phyloP scores from a whole-genome alignment of 1,140 invertebrate genomes.

The Metaphire vulgaris region DNA sequence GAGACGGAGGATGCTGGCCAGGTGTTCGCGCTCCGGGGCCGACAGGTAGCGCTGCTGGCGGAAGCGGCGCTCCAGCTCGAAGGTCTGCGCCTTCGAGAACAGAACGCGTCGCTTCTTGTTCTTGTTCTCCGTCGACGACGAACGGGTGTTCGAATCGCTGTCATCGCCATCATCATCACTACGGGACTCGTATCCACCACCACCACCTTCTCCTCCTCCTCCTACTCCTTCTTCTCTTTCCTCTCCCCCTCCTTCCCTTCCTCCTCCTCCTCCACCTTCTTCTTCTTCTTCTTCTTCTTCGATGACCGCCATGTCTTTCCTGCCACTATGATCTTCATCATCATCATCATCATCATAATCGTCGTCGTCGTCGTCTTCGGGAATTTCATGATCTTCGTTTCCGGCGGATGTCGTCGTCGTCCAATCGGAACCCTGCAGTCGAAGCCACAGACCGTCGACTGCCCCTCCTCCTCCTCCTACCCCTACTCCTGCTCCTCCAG shows the following conservation, averaged over 20 bases:
- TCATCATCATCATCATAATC: no score
- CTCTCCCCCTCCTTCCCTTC: background rate
- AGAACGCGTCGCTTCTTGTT: slow-evolving; percentile 78
- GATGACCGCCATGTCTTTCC: no score
- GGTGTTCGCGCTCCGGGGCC: slow-evolving; percentile 88
- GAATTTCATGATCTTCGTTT: no score
- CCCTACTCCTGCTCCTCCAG: no score
- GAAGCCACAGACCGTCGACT: no score
- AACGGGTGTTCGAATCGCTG: background rate
- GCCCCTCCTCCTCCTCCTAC: background rate
- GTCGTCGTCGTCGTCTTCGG: no score
- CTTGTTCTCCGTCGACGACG: background rate
- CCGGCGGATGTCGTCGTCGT: no score
- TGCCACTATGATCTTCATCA: no score
- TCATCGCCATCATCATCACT: background rate
- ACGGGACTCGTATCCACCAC: background rate
- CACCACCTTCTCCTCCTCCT: background rate
- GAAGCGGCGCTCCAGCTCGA: slow-evolving; percentile 87
- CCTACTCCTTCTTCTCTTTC: background rate
- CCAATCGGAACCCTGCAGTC: no score
- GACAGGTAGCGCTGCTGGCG: slow-evolving; percentile 91
- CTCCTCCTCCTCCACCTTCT: background rate
- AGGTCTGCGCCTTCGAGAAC: slow-evolving; percentile 96
- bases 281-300: background rate
- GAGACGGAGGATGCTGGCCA: slow-evolving; percentile 69